phyloP scores from a whole-genome alignment of 2,113 vertebrate species.

The Scopus umbretta region DNA sequence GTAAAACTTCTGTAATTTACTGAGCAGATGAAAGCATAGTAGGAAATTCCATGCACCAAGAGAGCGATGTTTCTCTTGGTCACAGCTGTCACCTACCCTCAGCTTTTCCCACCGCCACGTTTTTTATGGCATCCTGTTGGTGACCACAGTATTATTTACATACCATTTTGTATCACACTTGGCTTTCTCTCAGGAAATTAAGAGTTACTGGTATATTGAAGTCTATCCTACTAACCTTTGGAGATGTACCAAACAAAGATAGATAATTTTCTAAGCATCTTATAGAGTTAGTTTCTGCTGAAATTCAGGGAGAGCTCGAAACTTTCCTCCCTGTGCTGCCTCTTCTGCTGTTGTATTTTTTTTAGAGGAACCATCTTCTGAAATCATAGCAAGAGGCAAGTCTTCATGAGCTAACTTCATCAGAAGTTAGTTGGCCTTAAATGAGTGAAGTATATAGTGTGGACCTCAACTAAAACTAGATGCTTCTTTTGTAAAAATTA shows the following conservation, averaged over 20 bases:
- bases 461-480: not conserved
- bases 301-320: not conserved
- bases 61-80: not conserved
- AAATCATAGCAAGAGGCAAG: not conserved
- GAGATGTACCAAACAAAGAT: not conserved
- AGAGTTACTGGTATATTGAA: not conserved
- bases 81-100: not conserved
- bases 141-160: conserved; percentile 16
- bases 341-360: not conserved
- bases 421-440: not conserved
- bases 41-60: not conserved
- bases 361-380: not conserved
- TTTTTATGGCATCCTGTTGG: conserved; percentile 31
- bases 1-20: not conserved
- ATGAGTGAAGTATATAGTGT: not conserved
- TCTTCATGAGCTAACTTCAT: not conserved
- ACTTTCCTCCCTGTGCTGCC: not conserved
- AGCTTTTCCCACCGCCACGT: not conserved
- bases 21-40: not conserved
- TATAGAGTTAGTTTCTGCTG: not conserved
- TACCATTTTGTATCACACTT: not conserved
- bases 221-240: conserved; percentile 7
- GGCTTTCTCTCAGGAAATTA: conserved; percentile 21
- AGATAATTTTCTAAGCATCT: not conserved
- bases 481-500: not conserved